phyloP scores from a whole-genome alignment of 2,888 invertebrate species.

The Sinelater perroti region DNA sequence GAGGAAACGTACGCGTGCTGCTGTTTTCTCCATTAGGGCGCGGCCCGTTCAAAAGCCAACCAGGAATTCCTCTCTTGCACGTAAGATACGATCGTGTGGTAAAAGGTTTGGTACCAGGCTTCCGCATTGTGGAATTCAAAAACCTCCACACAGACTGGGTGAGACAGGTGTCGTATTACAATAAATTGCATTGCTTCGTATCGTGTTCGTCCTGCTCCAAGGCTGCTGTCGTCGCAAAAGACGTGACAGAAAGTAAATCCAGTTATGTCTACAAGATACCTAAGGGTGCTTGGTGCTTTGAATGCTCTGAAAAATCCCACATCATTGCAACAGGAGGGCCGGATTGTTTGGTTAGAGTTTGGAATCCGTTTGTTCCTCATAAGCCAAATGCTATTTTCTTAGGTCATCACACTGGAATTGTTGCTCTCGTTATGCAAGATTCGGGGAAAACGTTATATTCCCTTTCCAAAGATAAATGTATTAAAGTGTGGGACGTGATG shows the following conservation, averaged over 20 bases:
- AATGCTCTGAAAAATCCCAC: slow-evolving; percentile 67
- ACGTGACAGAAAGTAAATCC: slow-evolving; percentile 66
- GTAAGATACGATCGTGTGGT: slow-evolving; percentile 62
- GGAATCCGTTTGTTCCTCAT: slow-evolving; percentile 81
- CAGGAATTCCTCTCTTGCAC: slow-evolving; percentile 68
- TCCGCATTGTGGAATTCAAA: slow-evolving; percentile 60
- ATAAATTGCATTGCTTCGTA: slow-evolving; percentile 71
- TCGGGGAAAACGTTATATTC: slow-evolving; percentile 74
- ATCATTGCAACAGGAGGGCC: slow-evolving; percentile 77
- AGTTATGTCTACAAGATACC: slow-evolving; percentile 67
- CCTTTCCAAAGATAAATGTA: slow-evolving; percentile 73
- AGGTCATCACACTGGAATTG: slow-evolving; percentile 77
- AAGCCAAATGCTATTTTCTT: slow-evolving; percentile 70
- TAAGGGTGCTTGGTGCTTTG: slow-evolving; percentile 72
- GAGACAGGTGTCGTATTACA: slow-evolving; percentile 74
- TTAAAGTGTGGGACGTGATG: slow-evolving; percentile 81
- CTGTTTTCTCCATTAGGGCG: slow-evolving; percentile 69
- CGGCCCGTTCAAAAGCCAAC: slow-evolving; percentile 76
- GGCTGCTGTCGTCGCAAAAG: slow-evolving; percentile 69
- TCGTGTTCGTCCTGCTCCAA: slow-evolving; percentile 63
- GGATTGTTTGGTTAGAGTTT: slow-evolving; percentile 74
- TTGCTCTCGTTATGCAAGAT: slow-evolving; percentile 73
- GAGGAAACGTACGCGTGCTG: slow-evolving; percentile 74
- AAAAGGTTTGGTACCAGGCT: slow-evolving; percentile 55
- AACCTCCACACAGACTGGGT: slow-evolving; percentile 75